phyloP scores from a whole-genome alignment of 2,113 vertebrate genomes.

The Halcyon malimbica region DNA sequence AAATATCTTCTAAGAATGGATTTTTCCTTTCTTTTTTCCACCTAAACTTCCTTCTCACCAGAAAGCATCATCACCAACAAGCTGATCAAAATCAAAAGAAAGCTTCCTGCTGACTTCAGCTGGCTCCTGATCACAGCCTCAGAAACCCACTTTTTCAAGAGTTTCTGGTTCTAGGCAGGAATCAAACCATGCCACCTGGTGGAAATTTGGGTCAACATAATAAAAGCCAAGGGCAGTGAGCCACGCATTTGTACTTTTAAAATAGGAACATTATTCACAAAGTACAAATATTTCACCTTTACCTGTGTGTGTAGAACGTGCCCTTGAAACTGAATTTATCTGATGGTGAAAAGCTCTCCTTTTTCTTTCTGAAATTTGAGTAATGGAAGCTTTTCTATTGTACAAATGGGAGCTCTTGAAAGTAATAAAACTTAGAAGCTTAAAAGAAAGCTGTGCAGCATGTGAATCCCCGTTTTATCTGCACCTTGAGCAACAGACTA shows the following conservation, averaged over 20 bases:
- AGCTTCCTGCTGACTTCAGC: background rate
- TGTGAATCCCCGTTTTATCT: background rate
- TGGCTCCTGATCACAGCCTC: background rate
- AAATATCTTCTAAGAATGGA: background rate
- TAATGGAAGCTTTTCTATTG: constrained; percentile 6
- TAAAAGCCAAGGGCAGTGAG: background rate
- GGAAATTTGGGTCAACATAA: constrained; percentile 6
- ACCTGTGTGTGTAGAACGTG: background rate
- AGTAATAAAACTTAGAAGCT: background rate
- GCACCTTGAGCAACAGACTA: background rate
- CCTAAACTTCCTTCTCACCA: background rate
- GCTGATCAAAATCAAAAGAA: background rate
- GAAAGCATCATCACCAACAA: background rate
- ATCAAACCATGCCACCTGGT: constrained; percentile 24
- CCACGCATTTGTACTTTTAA: background rate
- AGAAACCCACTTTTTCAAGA: background rate
- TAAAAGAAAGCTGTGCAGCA: background rate
- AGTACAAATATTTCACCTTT: background rate
- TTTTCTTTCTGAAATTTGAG: background rate
- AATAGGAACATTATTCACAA: background rate
- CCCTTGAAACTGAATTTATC: background rate
- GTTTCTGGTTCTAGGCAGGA: background rate
- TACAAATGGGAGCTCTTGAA: background rate
- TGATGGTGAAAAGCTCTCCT: background rate
- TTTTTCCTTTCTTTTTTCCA: background rate